A percentile compares a stretch with the other conserved stretches of the same genome.
Evolutionary conservation across 1,140 invertebrate genomes (phyloP).

Genomic region (Octopus bimaculoides): DNA sequence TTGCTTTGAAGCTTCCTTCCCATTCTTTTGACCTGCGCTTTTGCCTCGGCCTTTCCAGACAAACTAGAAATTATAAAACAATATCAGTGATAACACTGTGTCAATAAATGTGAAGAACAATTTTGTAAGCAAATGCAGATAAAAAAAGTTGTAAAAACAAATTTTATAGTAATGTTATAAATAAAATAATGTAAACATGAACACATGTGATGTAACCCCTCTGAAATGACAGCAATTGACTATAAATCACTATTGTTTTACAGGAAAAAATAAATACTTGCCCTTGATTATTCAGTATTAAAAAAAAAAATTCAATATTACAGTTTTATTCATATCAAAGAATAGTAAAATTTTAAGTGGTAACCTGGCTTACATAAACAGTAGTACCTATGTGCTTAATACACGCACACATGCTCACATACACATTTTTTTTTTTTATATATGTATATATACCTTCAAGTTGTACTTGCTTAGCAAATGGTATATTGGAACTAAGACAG

Average conservation of each 20-base stretch:
- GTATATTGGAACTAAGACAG: too few species aligned
- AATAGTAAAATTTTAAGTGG: too few species aligned
- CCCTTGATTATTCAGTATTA: slow-evolving; percentile 1
- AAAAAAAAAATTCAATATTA: not conserved
- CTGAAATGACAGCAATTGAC: not conserved
- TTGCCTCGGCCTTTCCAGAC: slow-evolving; percentile 10
- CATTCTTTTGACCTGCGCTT: slow-evolving; percentile 11
- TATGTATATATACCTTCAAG: too few species aligned
- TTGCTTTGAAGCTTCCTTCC: slow-evolving; percentile 11
- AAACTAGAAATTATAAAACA: slow-evolving; percentile 12
- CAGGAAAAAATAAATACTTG: not conserved
- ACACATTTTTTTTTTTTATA: too few species aligned
- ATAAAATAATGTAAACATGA: not conserved
- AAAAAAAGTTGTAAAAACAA: slow-evolving; percentile 6
- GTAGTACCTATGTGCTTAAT: too few species aligned
- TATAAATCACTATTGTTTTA: too few species aligned
- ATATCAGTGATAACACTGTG: slow-evolving; percentile 5
- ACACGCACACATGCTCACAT: too few species aligned
- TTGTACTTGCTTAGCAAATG: too few species aligned
- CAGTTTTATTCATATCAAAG: too few species aligned
- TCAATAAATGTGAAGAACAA: slow-evolving; percentile 8
- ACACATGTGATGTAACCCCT: not conserved
- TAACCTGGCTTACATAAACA: too few species aligned
- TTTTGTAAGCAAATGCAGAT: slow-evolving; percentile 9
- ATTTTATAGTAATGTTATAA: not conserved